These are phyloP conservation scores for Parnassius mnemosyne DNA, from an alignment of 2,888 invertebrate genomes.

Conservation along the genomic window DNA sequence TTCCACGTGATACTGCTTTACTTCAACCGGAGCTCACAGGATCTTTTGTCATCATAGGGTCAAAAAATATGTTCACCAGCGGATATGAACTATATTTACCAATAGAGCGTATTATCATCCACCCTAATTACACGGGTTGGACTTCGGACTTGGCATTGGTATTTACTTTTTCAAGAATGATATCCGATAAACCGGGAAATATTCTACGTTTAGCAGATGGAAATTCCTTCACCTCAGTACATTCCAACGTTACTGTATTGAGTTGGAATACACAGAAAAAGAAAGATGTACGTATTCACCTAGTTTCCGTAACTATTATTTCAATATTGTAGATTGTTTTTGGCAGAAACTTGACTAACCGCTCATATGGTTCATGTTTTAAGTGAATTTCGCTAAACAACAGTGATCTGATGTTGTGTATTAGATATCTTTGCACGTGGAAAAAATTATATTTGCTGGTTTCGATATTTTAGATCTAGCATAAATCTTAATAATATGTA, in stretches of 20 bases:
- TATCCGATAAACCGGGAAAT: slow-evolving; percentile 52
- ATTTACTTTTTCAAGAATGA: slow-evolving; percentile 57
- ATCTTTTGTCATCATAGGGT: slow-evolving; percentile 60
- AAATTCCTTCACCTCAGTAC: slow-evolving; percentile 39
- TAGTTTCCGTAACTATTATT: too few relatives aligned
- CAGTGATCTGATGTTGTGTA: too few relatives aligned
- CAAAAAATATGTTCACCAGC: slow-evolving; percentile 53
- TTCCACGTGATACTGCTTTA: slow-evolving; percentile 7
- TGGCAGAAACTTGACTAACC: too few relatives aligned
- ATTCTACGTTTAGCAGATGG: slow-evolving; percentile 46
- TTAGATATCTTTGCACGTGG: too few relatives aligned
- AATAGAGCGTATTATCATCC: slow-evolving; percentile 53
- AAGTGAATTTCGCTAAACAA: too few relatives aligned
- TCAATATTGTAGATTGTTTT: too few relatives aligned
- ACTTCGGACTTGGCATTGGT: slow-evolving; percentile 55
- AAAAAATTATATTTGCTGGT: too few relatives aligned
- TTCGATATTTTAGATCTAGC: too few relatives aligned
- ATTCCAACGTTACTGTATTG: slow-evolving; percentile 50
- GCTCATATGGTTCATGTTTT: too few relatives aligned
- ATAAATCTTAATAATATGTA: too few relatives aligned
- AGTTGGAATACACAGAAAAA: slow-evolving; percentile 50
- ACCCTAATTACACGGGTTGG: slow-evolving; percentile 50
- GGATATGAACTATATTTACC: slow-evolving; percentile 63
- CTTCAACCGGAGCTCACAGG: slow-evolving; percentile 49
- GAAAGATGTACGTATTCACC: slow-evolving; percentile 27